Percentiles rank a stretch among this genome's conserved stretches.
phyloP scores from a whole-genome alignment of 2,113 vertebrate genomes.

The Lutjanus erythropterus region DNA sequence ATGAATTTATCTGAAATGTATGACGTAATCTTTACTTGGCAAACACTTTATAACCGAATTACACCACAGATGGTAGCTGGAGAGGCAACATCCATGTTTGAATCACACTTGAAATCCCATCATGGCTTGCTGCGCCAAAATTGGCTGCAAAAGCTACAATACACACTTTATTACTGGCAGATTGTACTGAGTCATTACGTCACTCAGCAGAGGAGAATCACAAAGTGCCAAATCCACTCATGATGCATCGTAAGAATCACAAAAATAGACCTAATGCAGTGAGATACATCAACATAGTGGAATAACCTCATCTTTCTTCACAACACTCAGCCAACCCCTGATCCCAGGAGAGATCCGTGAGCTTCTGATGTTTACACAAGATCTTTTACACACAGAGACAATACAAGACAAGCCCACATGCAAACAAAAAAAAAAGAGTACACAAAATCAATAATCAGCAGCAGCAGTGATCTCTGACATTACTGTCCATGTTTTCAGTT shows the following conservation, averaged over 20 bases:
- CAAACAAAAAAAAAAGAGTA: background rate
- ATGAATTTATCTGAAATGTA: background rate
- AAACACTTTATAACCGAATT: background rate
- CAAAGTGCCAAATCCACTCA: background rate
- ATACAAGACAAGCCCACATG: background rate
- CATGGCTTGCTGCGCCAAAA: background rate
- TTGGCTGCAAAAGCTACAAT: background rate
- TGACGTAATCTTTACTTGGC: background rate
- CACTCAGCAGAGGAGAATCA: background rate
- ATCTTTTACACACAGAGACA: background rate
- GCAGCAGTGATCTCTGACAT: constrained; percentile 31
- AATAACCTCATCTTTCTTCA: background rate
- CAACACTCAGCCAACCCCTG: background rate
- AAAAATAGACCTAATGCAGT: background rate
- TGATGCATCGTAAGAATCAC: background rate
- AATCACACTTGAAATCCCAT: background rate
- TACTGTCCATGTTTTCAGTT: constrained; percentile 10
- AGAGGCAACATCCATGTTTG: no score
- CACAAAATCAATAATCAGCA: constrained; percentile 38
- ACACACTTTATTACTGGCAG: background rate
- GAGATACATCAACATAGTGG: background rate
- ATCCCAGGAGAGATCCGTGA: constrained; percentile 3
- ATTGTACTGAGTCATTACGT: background rate
- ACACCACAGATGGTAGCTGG: background rate
- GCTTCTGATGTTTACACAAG: constrained; percentile 9